phyloP scores from a whole-genome alignment of 2,888 invertebrate species.

The Luperina nickerlii region DNA sequence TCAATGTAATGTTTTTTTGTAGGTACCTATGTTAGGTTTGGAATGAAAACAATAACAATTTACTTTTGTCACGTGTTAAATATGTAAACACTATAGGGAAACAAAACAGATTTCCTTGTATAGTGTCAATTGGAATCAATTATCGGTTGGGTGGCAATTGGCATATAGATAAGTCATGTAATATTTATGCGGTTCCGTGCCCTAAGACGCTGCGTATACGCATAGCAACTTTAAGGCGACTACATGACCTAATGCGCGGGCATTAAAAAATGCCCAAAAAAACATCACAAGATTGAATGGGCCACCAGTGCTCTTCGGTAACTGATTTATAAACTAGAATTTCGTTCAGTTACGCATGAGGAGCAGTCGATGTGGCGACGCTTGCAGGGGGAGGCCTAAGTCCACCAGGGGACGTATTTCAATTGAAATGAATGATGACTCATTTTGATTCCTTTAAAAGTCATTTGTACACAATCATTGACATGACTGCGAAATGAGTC shows the following conservation, averaged over 20 bases:
- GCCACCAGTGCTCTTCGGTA: too few species aligned
- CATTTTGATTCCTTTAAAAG: background rate
- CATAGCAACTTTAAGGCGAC: background rate
- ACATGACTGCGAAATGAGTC: conserved; percentile 20
- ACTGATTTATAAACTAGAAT: background rate
- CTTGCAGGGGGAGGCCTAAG: background rate
- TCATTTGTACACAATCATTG: background rate
- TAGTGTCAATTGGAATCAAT: background rate
- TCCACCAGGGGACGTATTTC: background rate
- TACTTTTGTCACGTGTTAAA: background rate
- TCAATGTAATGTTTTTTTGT: conserved; percentile 16
- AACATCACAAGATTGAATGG: too few species aligned
- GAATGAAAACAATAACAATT: conserved; percentile 20
- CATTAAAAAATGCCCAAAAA: too few species aligned
- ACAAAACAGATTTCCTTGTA: conserved; percentile 4
- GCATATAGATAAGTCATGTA: background rate
- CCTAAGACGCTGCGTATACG: background rate
- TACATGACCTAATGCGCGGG: too few species aligned
- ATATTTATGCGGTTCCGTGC: background rate
- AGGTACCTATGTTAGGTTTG: background rate
- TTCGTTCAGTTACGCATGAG: background rate
- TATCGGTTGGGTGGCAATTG: background rate
- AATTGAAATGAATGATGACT: too few species aligned
- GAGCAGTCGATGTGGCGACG: background rate
- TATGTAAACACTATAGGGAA: conserved; percentile 18